These are phyloP conservation scores for Tangara arthus DNA, from an alignment of 2,797 vertebrate genomes.

Conservation along the genomic window DNA sequence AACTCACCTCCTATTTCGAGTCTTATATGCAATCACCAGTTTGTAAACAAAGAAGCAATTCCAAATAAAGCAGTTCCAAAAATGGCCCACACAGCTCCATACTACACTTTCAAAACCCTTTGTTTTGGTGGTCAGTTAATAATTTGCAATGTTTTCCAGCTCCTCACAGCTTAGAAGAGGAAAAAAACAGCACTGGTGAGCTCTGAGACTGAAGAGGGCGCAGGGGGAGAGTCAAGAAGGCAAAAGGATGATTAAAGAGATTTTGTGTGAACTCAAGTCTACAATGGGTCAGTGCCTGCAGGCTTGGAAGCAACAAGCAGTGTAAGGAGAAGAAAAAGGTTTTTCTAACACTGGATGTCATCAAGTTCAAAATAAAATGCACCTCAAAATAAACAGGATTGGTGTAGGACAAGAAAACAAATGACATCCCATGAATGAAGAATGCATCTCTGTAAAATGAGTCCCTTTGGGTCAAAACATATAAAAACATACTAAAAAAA, in stretches of 20 bases:
- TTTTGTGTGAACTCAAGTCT: not conserved
- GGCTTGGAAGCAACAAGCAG: not conserved
- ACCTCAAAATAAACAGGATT: not conserved
- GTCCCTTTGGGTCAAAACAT: not conserved
- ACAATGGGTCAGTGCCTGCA: not conserved
- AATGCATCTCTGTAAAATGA: not conserved
- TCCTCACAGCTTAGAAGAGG: not conserved
- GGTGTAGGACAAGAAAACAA: not conserved
- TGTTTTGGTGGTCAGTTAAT: not conserved
- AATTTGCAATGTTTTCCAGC: not conserved
- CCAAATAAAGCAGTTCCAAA: not conserved
- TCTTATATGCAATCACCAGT: not conserved
- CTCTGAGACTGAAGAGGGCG: not conserved
- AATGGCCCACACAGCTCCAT: not conserved
- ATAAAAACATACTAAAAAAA: not conserved
- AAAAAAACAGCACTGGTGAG: not conserved
- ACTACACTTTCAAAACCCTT: not conserved
- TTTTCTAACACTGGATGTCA: not conserved
- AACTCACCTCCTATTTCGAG: not conserved
- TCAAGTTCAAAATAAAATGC: not conserved
- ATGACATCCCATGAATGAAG: accelerated
- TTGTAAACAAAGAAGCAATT: not conserved
- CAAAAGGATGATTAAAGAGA: not conserved
- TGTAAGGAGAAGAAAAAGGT: not conserved
- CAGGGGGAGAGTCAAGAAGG: not conserved